phyloP scores from a whole-genome alignment of 1,140 invertebrate genomes.

The Diachasma alloeum region DNA sequence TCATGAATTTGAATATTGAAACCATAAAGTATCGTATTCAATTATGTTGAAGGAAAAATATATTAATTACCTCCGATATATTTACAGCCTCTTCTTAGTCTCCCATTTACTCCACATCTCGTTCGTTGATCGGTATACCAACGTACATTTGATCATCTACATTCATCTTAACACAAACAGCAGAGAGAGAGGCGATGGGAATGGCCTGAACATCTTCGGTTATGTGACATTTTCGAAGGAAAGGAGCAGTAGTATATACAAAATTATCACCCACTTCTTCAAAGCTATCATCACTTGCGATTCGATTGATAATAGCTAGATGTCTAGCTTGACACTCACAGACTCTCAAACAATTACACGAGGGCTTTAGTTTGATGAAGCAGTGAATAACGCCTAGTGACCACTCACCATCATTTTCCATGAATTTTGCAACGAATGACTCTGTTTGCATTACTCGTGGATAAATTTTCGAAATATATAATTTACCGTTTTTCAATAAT shows the following conservation, averaged over 20 bases:
- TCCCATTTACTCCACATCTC: neutral
- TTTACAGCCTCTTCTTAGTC: no score
- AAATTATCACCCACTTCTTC: neutral
- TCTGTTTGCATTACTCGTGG: neutral
- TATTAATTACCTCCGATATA: no score
- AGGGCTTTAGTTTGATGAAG: neutral
- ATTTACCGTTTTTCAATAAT: slow-evolving; percentile 28
- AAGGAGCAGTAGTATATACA: neutral
- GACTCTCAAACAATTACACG: neutral
- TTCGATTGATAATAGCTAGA: neutral
- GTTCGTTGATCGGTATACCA: neutral
- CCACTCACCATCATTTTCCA: neutral
- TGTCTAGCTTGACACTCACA: neutral
- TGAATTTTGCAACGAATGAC: neutral
- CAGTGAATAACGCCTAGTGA: neutral
- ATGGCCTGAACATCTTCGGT: neutral
- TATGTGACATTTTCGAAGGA: neutral
- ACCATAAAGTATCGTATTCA: no score
- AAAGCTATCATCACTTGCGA: neutral
- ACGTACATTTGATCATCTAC: neutral
- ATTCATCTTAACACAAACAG: neutral
- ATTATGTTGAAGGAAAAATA: no score
- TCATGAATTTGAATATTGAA: no score
- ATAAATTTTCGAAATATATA: slow-evolving; percentile 24
- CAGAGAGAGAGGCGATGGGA: neutral